Conservation (phyloP, 2,113 vertebrate genomes). For the Lutjanus erythropterus region DNA sequence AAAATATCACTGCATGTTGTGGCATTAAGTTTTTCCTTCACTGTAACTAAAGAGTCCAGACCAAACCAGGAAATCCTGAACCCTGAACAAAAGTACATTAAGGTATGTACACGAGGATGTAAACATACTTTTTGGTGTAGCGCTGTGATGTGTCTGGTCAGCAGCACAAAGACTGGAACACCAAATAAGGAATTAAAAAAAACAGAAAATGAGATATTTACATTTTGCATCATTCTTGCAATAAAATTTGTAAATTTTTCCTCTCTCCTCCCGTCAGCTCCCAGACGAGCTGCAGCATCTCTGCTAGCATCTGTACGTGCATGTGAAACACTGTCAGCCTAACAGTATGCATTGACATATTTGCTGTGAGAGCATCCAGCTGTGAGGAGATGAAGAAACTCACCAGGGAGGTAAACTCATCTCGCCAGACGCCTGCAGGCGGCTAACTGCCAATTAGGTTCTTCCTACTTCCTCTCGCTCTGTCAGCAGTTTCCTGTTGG, state of each 20-base stretch:
- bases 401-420: conserved; percentile 72
- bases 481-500: conserved; percentile 72
- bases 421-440: conserved; percentile 62
- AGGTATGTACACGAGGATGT: background rate
- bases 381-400: conserved; percentile 68
- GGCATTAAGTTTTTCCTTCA: too few relatives aligned
- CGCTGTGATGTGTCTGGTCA: background rate
- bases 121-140: background rate
- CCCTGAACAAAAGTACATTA: too few relatives aligned
- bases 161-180: background rate
- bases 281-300: too few relatives aligned
- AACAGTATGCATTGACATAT: background rate
- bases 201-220: background rate
- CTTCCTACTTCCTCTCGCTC: conserved; percentile 54
- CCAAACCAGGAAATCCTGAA: too few relatives aligned
- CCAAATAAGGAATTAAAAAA: too few relatives aligned
- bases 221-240: background rate
- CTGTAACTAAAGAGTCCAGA: too few relatives aligned
- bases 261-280: background rate
- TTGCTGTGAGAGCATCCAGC: conserved; percentile 44
- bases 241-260: background rate
- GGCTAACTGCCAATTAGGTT: conserved; percentile 67
- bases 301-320: too few relatives aligned
- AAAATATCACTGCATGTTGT: too few relatives aligned
- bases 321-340: background rate